These are phyloP conservation scores for Hydrocynus forskahlii DNA, from an alignment of 2,797 vertebrate species.

Conservation along the genomic window DNA sequence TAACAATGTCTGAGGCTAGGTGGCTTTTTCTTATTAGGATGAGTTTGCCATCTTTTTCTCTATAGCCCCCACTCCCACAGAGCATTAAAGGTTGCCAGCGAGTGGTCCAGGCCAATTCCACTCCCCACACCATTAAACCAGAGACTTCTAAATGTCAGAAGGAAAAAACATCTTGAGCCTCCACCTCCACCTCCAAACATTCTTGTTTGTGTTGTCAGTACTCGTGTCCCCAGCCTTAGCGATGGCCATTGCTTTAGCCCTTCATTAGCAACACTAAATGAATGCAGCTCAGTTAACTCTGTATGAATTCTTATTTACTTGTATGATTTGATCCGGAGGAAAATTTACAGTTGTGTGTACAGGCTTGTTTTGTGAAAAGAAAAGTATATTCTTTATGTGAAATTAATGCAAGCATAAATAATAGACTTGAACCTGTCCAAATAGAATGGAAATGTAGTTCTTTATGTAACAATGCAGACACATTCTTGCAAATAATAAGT, in stretches of 20 bases:
- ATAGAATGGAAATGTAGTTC: too few species aligned
- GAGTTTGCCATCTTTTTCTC: neutral
- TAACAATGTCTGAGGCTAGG: neutral
- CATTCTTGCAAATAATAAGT: too few species aligned
- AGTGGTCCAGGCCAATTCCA: conserved; percentile 38
- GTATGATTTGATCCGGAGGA: too few species aligned
- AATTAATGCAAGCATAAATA: too few species aligned
- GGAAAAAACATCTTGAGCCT: conserved; percentile 17
- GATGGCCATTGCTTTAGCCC: neutral
- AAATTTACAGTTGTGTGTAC: neutral
- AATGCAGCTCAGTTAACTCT: too few species aligned
- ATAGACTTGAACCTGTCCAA: too few species aligned
- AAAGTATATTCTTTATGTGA: too few species aligned
- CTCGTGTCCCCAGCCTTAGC: neutral
- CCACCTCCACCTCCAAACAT: conserved; percentile 27
- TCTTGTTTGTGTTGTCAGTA: conserved; percentile 26
- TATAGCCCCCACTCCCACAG: conserved; percentile 23
- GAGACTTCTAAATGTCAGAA: conserved; percentile 52
- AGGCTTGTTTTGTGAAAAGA: neutral
- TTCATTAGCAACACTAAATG: too few species aligned
- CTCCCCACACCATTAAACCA: conserved; percentile 42
- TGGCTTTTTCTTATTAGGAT: neutral
- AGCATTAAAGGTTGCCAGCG: conserved; percentile 49
- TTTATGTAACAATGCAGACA: too few species aligned
- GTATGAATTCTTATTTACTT: too few species aligned